phyloP scores from a whole-genome alignment of 2,797 vertebrate species.

The Falco peregrinus region DNA sequence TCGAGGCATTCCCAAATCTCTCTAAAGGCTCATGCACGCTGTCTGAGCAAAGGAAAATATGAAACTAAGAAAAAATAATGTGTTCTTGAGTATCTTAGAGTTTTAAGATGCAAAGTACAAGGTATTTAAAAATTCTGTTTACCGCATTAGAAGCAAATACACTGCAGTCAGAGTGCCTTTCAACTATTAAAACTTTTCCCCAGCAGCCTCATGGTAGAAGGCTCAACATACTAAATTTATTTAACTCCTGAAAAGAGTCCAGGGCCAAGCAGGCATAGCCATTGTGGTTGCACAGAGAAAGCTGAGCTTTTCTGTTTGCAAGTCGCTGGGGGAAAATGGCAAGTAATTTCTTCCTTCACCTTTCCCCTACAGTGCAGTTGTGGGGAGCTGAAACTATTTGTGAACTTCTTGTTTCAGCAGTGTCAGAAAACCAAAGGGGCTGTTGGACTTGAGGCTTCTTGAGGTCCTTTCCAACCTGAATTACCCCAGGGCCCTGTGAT shows the following conservation, averaged over 20 bases:
- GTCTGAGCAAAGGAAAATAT: not conserved
- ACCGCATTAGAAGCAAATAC: not conserved
- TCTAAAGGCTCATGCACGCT: not conserved
- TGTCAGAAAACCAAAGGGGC: not conserved
- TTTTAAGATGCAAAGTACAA: not conserved
- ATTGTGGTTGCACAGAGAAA: not conserved
- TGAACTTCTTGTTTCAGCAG: not conserved
- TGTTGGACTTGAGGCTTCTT: not conserved
- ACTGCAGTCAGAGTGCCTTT: not conserved
- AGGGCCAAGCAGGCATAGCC: not conserved
- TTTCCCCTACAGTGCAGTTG: not conserved
- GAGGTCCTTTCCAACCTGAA: not conserved
- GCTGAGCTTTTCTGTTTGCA: not conserved
- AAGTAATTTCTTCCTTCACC: not conserved
- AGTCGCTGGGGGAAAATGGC: not conserved
- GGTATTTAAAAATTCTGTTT: not conserved
- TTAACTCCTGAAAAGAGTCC: not conserved
- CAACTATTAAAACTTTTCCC: not conserved
- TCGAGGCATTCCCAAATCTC: not conserved
- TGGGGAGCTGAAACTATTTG: not conserved
- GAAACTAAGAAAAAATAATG: not conserved
- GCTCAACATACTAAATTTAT: not conserved
- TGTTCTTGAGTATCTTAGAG: not conserved
- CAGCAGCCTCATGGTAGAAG: not conserved
- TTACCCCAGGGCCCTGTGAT: not conserved